Conservation (phyloP, 2,797 vertebrate genomes). For the Lerista edwardsae region DNA sequence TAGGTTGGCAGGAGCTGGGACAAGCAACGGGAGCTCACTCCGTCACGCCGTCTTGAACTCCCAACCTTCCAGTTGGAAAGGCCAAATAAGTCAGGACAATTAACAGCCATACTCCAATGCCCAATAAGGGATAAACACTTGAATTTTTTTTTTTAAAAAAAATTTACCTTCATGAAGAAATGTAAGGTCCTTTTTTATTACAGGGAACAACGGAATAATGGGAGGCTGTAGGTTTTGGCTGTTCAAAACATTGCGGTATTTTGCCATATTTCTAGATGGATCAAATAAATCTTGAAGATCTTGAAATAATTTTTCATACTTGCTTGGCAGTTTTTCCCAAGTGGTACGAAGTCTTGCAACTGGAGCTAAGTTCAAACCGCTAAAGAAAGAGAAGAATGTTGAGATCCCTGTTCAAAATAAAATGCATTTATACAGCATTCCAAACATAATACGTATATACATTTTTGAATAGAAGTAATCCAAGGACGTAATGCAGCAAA, state of each 20-base stretch:
- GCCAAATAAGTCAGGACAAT: background rate
- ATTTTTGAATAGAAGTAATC: background rate
- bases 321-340: slow-evolving; percentile 98
- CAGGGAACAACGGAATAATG: slow-evolving; percentile 96
- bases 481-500: background rate
- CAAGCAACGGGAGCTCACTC: too few relatives aligned
- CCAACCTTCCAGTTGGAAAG: too few relatives aligned
- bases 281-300: slow-evolving; percentile 99
- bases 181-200: slow-evolving; percentile 99
- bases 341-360: slow-evolving; percentile 95
- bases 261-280: slow-evolving; percentile 98
- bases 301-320: slow-evolving; percentile 97
- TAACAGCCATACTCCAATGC: background rate
- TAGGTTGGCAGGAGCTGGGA: too few relatives aligned
- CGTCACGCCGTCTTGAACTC: too few relatives aligned
- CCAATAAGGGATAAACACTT: background rate
- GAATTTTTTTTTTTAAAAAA: background rate
- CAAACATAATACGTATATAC: background rate
- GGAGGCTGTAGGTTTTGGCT: slow-evolving; percentile 98
- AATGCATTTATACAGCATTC: background rate
- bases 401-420: background rate
- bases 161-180: slow-evolving; percentile 95
- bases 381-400: slow-evolving; percentile 64
- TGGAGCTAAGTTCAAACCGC: slow-evolving; percentile 95
- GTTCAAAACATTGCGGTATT: slow-evolving; percentile 97